Percentiles rank a stretch among this genome's conserved stretches.
Evolutionary conservation across 2,888 invertebrate genomes (phyloP).

Genomic region (Ophion slaviceki): DNA sequence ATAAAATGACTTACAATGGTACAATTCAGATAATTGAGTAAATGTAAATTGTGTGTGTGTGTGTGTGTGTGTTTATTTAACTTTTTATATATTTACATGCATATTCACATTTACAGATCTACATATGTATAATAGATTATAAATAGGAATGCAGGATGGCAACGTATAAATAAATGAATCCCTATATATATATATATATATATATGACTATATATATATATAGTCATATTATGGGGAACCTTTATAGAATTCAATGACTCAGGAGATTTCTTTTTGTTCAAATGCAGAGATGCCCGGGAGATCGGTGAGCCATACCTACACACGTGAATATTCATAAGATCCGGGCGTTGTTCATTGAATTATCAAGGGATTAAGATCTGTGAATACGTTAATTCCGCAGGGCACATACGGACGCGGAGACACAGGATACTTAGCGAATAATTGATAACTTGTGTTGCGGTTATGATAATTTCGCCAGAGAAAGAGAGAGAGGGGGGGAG

Average conservation of each 20-base stretch:
- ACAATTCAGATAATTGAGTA: too few species aligned
- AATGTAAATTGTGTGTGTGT: too few species aligned
- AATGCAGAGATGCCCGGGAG: slow-evolving; percentile 45
- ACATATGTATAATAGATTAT: too few species aligned
- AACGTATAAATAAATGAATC: too few species aligned
- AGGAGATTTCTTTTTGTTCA: slow-evolving; percentile 57
- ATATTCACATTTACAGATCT: too few species aligned
- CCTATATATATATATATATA: too few species aligned
- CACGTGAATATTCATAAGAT: slow-evolving; percentile 57
- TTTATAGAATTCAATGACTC: slow-evolving; percentile 58
- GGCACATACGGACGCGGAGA: slow-evolving; percentile 15
- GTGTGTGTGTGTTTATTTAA: too few species aligned
- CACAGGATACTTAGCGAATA: slow-evolving; percentile 49
- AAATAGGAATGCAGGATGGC: too few species aligned
- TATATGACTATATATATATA: too few species aligned
- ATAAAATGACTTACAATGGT: too few species aligned
- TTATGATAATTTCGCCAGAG: slow-evolving; percentile 53
- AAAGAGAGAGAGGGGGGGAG: not conserved
- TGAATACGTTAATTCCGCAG: slow-evolving; percentile 56
- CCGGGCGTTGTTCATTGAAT: slow-evolving; percentile 61
- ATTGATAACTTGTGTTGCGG: slow-evolving; percentile 59
- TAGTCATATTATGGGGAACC: slow-evolving; percentile 21
- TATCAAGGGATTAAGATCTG: slow-evolving; percentile 61
- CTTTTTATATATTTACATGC: too few species aligned
- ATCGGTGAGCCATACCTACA: slow-evolving; percentile 2